Evolutionary conservation across 2,888 invertebrate genomes (phyloP).

Genomic region (Chrysopilus asiliformis): DNA sequence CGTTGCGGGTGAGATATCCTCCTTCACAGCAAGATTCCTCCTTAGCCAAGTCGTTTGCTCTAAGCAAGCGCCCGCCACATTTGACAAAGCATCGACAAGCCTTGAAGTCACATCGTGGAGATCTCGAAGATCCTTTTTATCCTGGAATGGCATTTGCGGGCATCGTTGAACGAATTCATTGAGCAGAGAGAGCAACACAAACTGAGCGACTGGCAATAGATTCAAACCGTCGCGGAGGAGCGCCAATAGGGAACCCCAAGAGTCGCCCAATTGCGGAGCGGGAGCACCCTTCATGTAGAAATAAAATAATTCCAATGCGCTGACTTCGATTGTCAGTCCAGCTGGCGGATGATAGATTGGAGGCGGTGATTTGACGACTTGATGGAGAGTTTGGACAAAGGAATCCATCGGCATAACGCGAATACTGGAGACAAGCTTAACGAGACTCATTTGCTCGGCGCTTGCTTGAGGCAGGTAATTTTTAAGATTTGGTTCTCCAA

Average conservation of each 20-base stretch:
- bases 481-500: constrained; percentile 28
- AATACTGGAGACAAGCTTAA: constrained; percentile 65
- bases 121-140: constrained; percentile 69
- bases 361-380: constrained; percentile 67
- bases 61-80: constrained; percentile 77
- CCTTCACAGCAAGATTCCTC: constrained; percentile 65
- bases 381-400: constrained; percentile 66
- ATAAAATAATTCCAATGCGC: constrained; percentile 69
- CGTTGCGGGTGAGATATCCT: constrained; percentile 39
- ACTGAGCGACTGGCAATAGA: constrained; percentile 62
- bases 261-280: constrained; percentile 56
- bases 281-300: constrained; percentile 56
- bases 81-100: constrained; percentile 67
- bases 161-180: constrained; percentile 74
- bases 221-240: constrained; percentile 61
- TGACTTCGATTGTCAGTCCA: constrained; percentile 60
- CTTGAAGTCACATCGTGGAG: constrained; percentile 61
- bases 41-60: constrained; percentile 83
- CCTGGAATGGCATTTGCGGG: constrained; percentile 52
- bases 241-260: constrained; percentile 63
- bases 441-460: constrained; percentile 57
- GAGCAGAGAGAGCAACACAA: constrained; percentile 61
- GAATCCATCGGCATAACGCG: constrained; percentile 74
- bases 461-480: constrained; percentile 43
- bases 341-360: constrained; percentile 41